A percentile compares a stretch with the other conserved stretches of the same genome.
Evolutionary conservation across 92 coral and sea anemone species (phyloP).

Genomic region (Phenganax marumi): DNA sequence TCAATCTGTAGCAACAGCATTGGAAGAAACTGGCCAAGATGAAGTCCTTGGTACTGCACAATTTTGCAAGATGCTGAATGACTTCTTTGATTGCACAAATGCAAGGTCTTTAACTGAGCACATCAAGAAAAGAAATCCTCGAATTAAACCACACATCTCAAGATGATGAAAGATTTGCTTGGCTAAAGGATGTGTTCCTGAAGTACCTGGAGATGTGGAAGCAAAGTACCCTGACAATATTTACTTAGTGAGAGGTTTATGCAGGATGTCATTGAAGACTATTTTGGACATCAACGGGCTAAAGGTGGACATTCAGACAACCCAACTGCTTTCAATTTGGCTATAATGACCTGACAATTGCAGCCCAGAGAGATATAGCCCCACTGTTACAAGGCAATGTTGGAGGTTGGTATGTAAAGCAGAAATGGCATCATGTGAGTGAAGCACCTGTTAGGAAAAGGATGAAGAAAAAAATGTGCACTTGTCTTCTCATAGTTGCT

Average conservation of each 20-base stretch:
- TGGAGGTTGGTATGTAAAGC: slow-evolving; percentile 18
- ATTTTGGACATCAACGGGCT: slow-evolving; percentile 16
- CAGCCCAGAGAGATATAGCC: slow-evolving; percentile 15
- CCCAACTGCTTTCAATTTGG: slow-evolving; percentile 3
- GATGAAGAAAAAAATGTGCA: neutral
- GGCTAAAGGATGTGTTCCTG: neutral
- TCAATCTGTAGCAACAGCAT: too few relatives aligned
- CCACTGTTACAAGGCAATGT: neutral
- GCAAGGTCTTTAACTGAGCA: neutral
- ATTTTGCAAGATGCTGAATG: neutral
- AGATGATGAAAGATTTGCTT: neutral
- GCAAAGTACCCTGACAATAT: neutral
- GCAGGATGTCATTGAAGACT: slow-evolving; percentile 13
- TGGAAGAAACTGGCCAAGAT: too few relatives aligned
- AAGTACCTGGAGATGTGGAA: neutral
- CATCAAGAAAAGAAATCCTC: neutral
- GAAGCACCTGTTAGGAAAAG: slow-evolving; percentile 4
- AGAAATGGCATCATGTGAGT: neutral
- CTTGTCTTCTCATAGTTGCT: neutral
- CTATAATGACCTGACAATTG: slow-evolving; percentile 33
- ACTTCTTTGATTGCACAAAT: neutral
- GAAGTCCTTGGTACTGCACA: too few relatives aligned
- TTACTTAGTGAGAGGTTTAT: slow-evolving; percentile 12
- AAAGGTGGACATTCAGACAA: slow-evolving; percentile 16
- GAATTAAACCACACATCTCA: neutral